These are phyloP conservation scores for Trichonephila clavata DNA, from an alignment of 1,140 invertebrate genomes.

Conservation along the genomic window DNA sequence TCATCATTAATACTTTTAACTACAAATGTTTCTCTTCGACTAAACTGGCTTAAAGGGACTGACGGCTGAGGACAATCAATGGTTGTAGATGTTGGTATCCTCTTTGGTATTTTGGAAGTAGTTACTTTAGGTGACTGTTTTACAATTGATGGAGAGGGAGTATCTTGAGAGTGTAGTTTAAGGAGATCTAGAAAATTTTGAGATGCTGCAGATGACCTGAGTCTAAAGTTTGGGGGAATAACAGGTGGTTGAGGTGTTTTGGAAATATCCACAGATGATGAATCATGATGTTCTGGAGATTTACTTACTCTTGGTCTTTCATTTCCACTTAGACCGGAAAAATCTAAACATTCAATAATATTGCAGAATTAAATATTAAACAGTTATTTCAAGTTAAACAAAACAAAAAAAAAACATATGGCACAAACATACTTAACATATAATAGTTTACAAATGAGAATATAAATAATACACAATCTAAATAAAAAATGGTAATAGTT, in stretches of 20 bases:
- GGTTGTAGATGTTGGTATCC: background rate
- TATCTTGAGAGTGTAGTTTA: background rate
- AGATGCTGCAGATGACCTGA: background rate
- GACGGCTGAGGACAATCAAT: background rate
- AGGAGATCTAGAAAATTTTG: background rate
- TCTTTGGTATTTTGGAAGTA: constrained; percentile 11
- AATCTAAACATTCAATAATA: background rate
- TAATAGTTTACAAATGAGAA: too few relatives aligned
- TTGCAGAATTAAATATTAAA: background rate
- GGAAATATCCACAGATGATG: background rate
- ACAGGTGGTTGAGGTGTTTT: background rate
- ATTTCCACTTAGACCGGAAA: background rate
- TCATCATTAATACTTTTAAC: background rate
- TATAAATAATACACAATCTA: too few relatives aligned
- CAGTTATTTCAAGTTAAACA: too few relatives aligned
- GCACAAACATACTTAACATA: too few relatives aligned
- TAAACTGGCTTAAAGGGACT: background rate
- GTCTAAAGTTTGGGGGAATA: background rate
- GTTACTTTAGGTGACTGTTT: background rate
- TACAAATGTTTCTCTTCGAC: constrained; percentile 37
- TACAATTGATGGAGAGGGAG: background rate
- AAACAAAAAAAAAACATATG: too few relatives aligned
- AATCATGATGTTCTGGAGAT: background rate
- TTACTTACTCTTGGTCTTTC: background rate
- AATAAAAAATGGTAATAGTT: too few relatives aligned